Conservation (phyloP, 2,113 vertebrate genomes). For the Zonotrichia leucophrys region DNA sequence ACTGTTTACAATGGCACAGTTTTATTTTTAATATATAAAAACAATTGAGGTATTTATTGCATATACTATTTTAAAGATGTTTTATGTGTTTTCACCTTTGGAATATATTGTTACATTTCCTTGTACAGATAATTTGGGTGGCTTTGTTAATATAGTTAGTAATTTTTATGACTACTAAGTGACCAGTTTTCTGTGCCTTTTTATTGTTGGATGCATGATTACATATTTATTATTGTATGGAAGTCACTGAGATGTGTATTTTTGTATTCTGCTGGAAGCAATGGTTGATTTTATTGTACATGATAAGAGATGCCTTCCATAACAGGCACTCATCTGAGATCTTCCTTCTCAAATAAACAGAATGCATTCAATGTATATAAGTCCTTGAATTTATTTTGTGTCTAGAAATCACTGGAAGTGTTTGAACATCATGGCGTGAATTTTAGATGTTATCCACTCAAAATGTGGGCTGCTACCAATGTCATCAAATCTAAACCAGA, state of each 20-base stretch:
- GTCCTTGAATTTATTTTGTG: not conserved
- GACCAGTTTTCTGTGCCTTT: conserved; percentile 98
- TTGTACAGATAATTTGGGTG: conserved; percentile 92
- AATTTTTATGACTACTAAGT: conserved; percentile 99
- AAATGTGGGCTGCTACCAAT: not conserved
- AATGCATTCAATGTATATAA: conserved; percentile 80
- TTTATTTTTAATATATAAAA: conserved; percentile 90
- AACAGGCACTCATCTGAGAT: conserved; percentile 84
- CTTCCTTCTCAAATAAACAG: conserved; percentile 94
- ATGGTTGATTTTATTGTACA: conserved; percentile 89
- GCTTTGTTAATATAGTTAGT: conserved; percentile 96
- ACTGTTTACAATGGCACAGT: conserved; percentile 98
- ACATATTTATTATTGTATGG: conserved; percentile 97
- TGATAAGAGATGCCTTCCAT: conserved; percentile 80
- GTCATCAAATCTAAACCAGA: not conserved
- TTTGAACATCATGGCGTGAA: not conserved
- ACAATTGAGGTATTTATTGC: conserved; percentile 97
- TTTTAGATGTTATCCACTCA: not conserved
- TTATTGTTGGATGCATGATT: conserved; percentile 95
- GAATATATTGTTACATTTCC: conserved; percentile 98
- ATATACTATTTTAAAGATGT: conserved; percentile 95
- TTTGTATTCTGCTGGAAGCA: conserved; percentile 96
- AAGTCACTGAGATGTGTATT: conserved; percentile 98
- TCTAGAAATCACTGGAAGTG: not conserved
- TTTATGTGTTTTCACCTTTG: conserved; percentile 98